Percentiles rank a stretch among this genome's conserved stretches.
Conservation (phyloP, 2,888 invertebrate species). For the Nomada lathburiana region DNA sequence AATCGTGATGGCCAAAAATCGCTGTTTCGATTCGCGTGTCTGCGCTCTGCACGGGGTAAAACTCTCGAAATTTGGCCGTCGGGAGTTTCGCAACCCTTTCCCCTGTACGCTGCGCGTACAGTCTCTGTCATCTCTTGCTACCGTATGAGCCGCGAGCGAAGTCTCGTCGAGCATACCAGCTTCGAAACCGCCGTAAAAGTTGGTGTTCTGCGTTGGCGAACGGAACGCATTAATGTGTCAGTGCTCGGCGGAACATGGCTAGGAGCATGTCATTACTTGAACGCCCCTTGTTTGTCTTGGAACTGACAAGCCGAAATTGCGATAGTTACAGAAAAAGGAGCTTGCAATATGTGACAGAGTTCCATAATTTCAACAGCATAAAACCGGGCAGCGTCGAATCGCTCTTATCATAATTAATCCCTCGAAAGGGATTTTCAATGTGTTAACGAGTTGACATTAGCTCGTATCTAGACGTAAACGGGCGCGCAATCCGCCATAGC, state of each 20-base stretch:
- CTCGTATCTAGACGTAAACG: neutral
- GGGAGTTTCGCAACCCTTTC: slow-evolving; percentile 27
- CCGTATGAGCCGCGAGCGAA: slow-evolving; percentile 32
- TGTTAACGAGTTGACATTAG: neutral
- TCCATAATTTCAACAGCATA: neutral
- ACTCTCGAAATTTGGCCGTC: slow-evolving; percentile 55
- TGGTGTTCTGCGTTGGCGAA: slow-evolving; percentile 52
- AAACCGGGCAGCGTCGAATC: neutral
- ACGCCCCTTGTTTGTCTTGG: slow-evolving; percentile 43
- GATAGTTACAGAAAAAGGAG: slow-evolving; percentile 19
- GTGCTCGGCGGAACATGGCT: slow-evolving; percentile 49
- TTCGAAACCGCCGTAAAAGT: slow-evolving; percentile 58
- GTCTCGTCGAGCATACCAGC: slow-evolving; percentile 1
- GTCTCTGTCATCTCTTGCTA: slow-evolving; percentile 24
- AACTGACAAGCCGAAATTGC: slow-evolving; percentile 47
- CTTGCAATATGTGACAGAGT: neutral
- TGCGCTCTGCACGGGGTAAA: slow-evolving; percentile 6
- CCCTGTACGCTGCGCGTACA: slow-evolving; percentile 7
- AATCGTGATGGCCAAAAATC: slow-evolving; percentile 12
- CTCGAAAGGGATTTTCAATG: slow-evolving; percentile 13
- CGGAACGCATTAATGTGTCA: slow-evolving; percentile 58
- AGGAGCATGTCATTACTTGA: slow-evolving; percentile 55
- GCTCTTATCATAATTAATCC: slow-evolving; percentile 15
- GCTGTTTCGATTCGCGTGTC: slow-evolving; percentile 6
- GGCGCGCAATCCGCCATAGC: neutral